Base-by-base conservation (phyloP, 2,888 invertebrate species). In the Netelia fuscicornis region DNA sequence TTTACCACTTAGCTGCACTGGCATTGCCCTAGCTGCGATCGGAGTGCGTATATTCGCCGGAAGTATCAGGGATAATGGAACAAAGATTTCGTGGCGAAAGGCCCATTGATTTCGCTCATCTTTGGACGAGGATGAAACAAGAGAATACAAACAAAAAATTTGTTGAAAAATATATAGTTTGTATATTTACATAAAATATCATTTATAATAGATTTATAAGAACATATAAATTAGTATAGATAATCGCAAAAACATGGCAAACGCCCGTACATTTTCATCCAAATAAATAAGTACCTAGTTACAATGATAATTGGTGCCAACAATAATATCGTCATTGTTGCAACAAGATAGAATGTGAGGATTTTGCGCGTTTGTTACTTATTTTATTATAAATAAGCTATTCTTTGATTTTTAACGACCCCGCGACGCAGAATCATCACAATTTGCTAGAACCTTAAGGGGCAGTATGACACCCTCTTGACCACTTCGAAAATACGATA, bases 141-240 rank as follows among this genome's bases (percentile, higher is more conserved):
- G 2, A 2, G 20, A 52, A 56, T n/a, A 30, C 25, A 56, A 54
- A 48, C n/a, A 11, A 71, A 23, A 58, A 62, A 72, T 48, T 37
- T 58, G 37, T 75, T 79, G 78, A 62, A 84, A 81, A 85, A 86
- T 81, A 79, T 80, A 84, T 86, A 77, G 70, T 81, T 83, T 84
- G 64, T 84, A 81, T 83, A 88, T 88, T 86, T 86, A 72, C 84
- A 86, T 84, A 78, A 86, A 87, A 88, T 85, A 86, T 85, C 84
- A 86, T 86, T 87, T 86, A 82, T 87, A 84, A 86, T 87, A 84
- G 87, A 86, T 88, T 83, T 83, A 87, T 83, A 88, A 87, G 83
- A 86, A 79, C 78, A 74, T 87, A 89, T 87, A 88, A 88, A 89
- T 88, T 88, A 87, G 83, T 86, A 65, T 44, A 81, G 56, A 79